Evolutionary conservation across 2,888 invertebrate genomes (phyloP), one percentile per base, ranked within the genome.

Genomic region (Masnerella sp.): DNA sequence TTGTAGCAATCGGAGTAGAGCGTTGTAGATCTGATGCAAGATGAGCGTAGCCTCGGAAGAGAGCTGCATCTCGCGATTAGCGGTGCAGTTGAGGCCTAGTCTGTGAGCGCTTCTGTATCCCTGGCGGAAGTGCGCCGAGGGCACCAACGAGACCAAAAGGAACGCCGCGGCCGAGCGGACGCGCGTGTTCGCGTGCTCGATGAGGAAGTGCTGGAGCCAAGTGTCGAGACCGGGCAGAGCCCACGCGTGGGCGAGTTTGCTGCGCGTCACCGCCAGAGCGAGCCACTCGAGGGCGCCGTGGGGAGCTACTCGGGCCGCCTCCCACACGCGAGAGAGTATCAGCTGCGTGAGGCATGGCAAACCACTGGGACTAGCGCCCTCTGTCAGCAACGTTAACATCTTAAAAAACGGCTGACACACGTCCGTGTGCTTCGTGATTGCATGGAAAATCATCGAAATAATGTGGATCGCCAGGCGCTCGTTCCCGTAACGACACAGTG

Each of bases 271-370:
- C 84, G 85, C 82, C n/a, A 83, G 77, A 4, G 95, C 94, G 64
- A 97, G 90, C 97, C 97, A 97, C 87, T 97, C 97, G 2, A 97
- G 89, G 45, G 96, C 96, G 5, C 95, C 95, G 85, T 96, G 96
- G 2, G 97, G 96, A 77, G 96, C 96, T 79, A 94, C 94, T 84
- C 97, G 95, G 0, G 96, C 95, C 0, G 92, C 94, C 86, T 95
- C 95, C 96, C 97, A 96, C 74, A 97, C 94, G 14, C 95, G 91
- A 76, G 94, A 93, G 71, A 97, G 89, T 76, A 96, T 94, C 65
- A 96, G 89, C 87, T 96, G 95, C 0, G 96, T 96, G 89, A 96
- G 97, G 84, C 96, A 95, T 0, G 97, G 96, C 87, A 96, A 89
- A 0, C 96, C 96, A 2, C 94, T 92, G 0, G 94, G 91, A 12